These are phyloP conservation scores for Thymelicus lineola DNA, from an alignment of 2,888 invertebrate species.

Conservation along the genomic window DNA sequence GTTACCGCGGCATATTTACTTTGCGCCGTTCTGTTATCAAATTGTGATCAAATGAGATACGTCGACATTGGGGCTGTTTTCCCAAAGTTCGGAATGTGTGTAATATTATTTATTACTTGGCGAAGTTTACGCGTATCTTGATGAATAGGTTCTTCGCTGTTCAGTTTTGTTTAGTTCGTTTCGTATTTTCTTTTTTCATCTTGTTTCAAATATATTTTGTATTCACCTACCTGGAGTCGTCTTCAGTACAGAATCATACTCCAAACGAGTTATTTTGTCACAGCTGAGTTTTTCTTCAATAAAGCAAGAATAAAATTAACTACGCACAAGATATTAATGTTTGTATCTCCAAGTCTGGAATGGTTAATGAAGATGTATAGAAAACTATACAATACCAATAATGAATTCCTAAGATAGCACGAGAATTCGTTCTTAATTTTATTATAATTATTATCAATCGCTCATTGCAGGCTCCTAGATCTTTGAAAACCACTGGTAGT, in stretches of 20 bases:
- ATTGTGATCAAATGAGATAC: slow-evolving; percentile 28
- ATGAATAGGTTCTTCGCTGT: slow-evolving; percentile 13
- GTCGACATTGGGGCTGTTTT: slow-evolving; percentile 21
- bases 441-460: slow-evolving; percentile 24
- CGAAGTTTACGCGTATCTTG: slow-evolving; percentile 33
- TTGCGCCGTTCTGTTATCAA: slow-evolving; percentile 24
- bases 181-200: too few relatives aligned
- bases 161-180: neutral
- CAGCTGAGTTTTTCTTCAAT: too few relatives aligned
- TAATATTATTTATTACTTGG: slow-evolving; percentile 38
- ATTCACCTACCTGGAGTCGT: too few relatives aligned
- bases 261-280: too few relatives aligned
- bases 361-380: too few relatives aligned
- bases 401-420: slow-evolving; percentile 3
- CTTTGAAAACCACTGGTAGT: slow-evolving; percentile 20
- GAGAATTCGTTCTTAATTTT: neutral
- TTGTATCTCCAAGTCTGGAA: too few relatives aligned
- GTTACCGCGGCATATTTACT: slow-evolving; percentile 28
- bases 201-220: too few relatives aligned
- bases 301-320: too few relatives aligned
- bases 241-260: too few relatives aligned
- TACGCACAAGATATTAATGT: too few relatives aligned
- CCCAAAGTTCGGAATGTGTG: slow-evolving; percentile 33
- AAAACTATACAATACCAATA: neutral
- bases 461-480: neutral